A percentile compares a stretch with the other conserved stretches of the same genome.
Conservation (phyloP, 2,888 invertebrate genomes). For the Hirtodrosophila confusa region DNA sequence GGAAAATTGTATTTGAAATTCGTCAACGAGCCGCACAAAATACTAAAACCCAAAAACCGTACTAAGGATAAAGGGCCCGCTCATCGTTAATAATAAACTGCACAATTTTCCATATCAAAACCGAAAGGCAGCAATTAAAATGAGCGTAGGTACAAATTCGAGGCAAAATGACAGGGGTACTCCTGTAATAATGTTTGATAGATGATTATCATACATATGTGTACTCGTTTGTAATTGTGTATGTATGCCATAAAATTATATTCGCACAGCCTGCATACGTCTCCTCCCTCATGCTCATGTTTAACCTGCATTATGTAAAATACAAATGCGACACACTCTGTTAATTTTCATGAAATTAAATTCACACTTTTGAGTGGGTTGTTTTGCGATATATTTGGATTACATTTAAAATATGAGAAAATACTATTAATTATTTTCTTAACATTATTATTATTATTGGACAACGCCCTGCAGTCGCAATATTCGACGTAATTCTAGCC, state of each 20-base stretch:
- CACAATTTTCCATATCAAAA: constrained; percentile 74
- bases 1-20: constrained; percentile 70
- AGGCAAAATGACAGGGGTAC: constrained; percentile 27
- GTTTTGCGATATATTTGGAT: too few relatives aligned
- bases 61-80: constrained; percentile 47
- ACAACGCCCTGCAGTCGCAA: too few relatives aligned
- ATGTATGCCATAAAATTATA: constrained; percentile 7
- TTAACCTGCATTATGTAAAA: constrained; percentile 60
- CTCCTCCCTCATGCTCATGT: constrained; percentile 11
- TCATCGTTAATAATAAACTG: constrained; percentile 69
- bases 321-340: constrained; percentile 63
- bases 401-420: too few relatives aligned
- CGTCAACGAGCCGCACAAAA: constrained; percentile 44
- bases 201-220: constrained; percentile 52
- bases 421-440: too few relatives aligned
- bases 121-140: constrained; percentile 69
- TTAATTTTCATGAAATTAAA: constrained; percentile 71
- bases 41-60: constrained; percentile 31
- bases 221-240: not conserved
- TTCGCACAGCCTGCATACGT: constrained; percentile 15
- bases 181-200: constrained; percentile 56
- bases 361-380: constrained; percentile 31
- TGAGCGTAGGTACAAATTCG: constrained; percentile 47
- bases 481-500: too few relatives aligned
- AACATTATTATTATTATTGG: too few relatives aligned